Percentiles rank a stretch among this genome's conserved stretches.
phyloP scores from a whole-genome alignment of 2,797 vertebrate genomes.

The Masticophis lateralis region DNA sequence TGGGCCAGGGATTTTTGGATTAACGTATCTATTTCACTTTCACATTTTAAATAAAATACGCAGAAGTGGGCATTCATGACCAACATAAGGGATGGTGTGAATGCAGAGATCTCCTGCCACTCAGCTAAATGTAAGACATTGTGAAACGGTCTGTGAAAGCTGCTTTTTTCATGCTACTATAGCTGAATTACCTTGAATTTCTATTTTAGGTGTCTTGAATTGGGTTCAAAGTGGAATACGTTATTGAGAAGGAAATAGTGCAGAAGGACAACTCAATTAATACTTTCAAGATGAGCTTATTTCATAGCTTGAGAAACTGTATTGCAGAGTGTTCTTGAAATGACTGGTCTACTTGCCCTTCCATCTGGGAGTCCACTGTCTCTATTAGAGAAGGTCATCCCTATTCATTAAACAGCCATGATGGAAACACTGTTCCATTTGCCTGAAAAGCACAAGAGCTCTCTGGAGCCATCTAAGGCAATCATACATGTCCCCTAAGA shows the following conservation, averaged over 20 bases:
- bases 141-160: neutral
- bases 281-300: neutral
- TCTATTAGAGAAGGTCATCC: neutral
- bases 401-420: constrained; percentile 9
- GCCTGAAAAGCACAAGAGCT: constrained; percentile 18
- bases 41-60: neutral
- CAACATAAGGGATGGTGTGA: neutral
- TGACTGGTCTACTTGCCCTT: neutral
- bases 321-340: neutral
- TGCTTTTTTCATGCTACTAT: neutral
- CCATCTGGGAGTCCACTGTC: neutral
- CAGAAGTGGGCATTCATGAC: neutral
- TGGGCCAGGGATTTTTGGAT: neutral
- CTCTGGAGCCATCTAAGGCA: neutral
- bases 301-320: neutral
- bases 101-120: neutral
- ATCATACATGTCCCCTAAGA: neutral
- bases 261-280: neutral
- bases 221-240: neutral
- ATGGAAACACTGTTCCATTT: constrained; percentile 37
- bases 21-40: neutral
- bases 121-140: neutral
- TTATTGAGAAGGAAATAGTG: neutral
- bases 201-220: neutral
- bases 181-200: neutral